A percentile compares a stretch with the other conserved stretches of the same genome.
Conservation (phyloP, 2,888 invertebrate species). For the Phragmatobia fuliginosa region DNA sequence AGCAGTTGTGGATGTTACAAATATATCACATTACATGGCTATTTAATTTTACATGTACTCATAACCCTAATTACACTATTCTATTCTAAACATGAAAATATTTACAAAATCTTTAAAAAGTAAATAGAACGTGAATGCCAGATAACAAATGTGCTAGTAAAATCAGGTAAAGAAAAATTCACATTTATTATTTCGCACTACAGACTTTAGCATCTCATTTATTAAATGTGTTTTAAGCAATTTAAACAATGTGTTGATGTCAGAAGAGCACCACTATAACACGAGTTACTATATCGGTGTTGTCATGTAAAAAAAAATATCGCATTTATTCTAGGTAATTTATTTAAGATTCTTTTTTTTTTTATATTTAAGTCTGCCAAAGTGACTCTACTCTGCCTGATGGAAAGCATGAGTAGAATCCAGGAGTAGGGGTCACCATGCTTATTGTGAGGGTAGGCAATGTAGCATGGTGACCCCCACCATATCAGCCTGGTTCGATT, state of each 20-base stretch:
- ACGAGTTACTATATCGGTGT: conserved; percentile 1
- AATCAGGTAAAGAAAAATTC: background rate
- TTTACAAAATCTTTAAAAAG: background rate
- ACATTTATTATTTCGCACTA: background rate
- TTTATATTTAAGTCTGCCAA: too few species aligned
- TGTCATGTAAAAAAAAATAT: conserved; percentile 12
- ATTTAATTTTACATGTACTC: conserved; percentile 5
- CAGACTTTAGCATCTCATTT: conserved; percentile 7
- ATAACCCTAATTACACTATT: conserved; percentile 20
- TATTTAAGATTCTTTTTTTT: too few species aligned
- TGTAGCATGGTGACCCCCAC: too few species aligned
- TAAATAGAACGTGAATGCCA: background rate
- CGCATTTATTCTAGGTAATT: background rate
- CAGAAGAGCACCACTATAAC: background rate
- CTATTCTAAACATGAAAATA: conserved; percentile 6
- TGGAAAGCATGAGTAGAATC: too few species aligned
- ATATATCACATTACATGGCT: conserved; percentile 8
- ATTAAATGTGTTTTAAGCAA: conserved; percentile 2
- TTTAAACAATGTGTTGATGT: background rate
- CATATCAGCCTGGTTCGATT: too few species aligned
- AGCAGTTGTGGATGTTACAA: background rate
- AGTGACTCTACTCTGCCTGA: too few species aligned
- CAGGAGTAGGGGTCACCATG: too few species aligned
- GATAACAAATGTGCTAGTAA: conserved; percentile 8
- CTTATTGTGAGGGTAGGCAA: too few species aligned